Evolutionary conservation across 1,140 invertebrate species (phyloP).

Genomic region (Diabrotica undecimpunctata): DNA sequence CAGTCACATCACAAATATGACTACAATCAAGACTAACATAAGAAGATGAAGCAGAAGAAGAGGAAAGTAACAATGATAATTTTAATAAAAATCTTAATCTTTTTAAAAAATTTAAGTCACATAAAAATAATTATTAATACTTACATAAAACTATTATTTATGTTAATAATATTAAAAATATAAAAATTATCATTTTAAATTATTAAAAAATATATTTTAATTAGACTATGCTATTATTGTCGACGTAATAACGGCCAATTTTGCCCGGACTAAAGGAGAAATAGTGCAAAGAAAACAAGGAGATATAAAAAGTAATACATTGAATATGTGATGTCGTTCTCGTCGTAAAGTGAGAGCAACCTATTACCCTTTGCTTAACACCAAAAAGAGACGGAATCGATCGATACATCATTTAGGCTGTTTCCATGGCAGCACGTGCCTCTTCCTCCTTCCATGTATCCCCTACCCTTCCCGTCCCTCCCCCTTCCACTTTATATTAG

Average conservation of each 20-base stretch:
- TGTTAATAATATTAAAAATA: too few relatives aligned
- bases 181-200: too few relatives aligned
- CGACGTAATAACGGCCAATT: conserved; percentile 10
- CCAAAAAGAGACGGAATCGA: conserved; percentile 35
- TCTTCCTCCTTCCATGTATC: conserved; percentile 34
- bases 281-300: conserved; percentile 42
- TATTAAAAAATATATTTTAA: too few relatives aligned
- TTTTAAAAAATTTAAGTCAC: too few relatives aligned
- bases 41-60: too few relatives aligned
- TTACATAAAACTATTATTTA: too few relatives aligned
- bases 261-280: conserved; percentile 21
- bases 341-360: conserved; percentile 13
- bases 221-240: too few relatives aligned
- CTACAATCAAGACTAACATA: too few relatives aligned
- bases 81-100: too few relatives aligned
- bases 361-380: not conserved
- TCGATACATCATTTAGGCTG: conserved; percentile 46
- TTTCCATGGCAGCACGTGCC: conserved; percentile 46
- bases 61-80: too few relatives aligned
- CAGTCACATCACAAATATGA: too few relatives aligned
- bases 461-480: conserved; percentile 23
- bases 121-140: too few relatives aligned
- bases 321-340: conserved; percentile 48
- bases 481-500: conserved; percentile 43
- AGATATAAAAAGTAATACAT: conserved; percentile 47